Evolutionary conservation across 2,888 invertebrate genomes (phyloP), one percentile per base, ranked within the genome.

Genomic region (Bedellia somnulentella): DNA sequence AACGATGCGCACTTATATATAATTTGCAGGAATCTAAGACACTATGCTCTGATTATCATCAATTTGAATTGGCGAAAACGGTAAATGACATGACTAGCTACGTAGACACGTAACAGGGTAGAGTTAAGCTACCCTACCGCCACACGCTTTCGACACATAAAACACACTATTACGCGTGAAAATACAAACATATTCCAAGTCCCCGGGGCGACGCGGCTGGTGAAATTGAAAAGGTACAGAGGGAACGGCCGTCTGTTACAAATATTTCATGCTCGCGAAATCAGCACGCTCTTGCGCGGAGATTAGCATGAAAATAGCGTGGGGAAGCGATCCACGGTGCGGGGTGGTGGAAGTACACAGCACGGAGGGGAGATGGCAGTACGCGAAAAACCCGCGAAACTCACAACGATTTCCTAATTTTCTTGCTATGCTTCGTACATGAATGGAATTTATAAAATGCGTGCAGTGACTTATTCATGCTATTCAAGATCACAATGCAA

Each of bases 271-370:
- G 54, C 49, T 48, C 49, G 43, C 48, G 45, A 58, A 63, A 63
- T 63, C 63, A 61, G 58, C 56, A 51, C 48, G 49, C 51, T 45
- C 46, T 21, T 15, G 47, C 48, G 44, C 45, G 42, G 49, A 58
- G 57, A 66, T 66, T 64, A 64, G 55, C 61, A 63, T 62, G 57
- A 60, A 61, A 67, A 67, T 59, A 57, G 58, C 38, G 51, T 45
- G 52, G 49, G 47, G n/a, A 52, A 57, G 54, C 55, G 54, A 53
- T 46, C 47, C 48, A 18, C 13, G n/a, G n/a, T n/a, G n/a, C n/a
- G n/a, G n/a, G n/a, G n/a, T n/a, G n/a, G n/a, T n/a, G n/a, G 4
- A 11, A 23, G 23, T n/a, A 11, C 23, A 44, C n/a, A n/a, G n/a
- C n/a, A n/a, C n/a, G n/a, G n/a, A n/a, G n/a, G n/a, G n/a, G n/a